These are phyloP conservation scores for Drosophila kanapiae DNA, from an alignment of 1,140 invertebrate species.

Conservation along the genomic window DNA sequence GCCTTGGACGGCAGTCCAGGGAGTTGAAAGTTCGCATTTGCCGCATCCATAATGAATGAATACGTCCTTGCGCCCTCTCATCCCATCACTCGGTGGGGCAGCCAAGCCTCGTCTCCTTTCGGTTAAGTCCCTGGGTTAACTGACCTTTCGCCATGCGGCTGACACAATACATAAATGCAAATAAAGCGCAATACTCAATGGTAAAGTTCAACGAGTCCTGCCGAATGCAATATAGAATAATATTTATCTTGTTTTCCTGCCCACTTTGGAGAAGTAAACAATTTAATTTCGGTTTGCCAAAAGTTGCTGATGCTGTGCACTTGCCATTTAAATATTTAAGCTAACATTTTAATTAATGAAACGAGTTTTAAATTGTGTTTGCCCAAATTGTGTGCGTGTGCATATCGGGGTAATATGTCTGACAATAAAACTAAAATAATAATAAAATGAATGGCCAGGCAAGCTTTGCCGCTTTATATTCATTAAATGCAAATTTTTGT, in stretches of 20 bases:
- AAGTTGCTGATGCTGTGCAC: conserved; percentile 38
- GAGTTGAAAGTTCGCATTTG: conserved; percentile 64
- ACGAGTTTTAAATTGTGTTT: conserved; percentile 38
- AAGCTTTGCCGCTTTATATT: neutral
- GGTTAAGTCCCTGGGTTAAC: conserved; percentile 64
- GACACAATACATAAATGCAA: conserved; percentile 37
- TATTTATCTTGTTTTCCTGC: conserved; percentile 29
- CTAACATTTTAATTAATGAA: conserved; percentile 53
- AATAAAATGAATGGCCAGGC: conserved; percentile 3
- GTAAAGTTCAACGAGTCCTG: conserved; percentile 12
- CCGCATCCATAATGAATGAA: conserved; percentile 72
- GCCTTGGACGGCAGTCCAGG: conserved; percentile 23
- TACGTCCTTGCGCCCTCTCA: conserved; percentile 21
- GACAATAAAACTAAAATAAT: conserved; percentile 20
- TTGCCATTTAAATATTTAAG: conserved; percentile 57
- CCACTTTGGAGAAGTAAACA: conserved; percentile 16
- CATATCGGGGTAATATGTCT: neutral
- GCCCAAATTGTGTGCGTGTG: conserved; percentile 10
- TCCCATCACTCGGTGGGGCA: conserved; percentile 11
- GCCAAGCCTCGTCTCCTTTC: conserved; percentile 39
- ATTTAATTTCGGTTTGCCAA: conserved; percentile 23
- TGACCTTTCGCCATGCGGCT: conserved; percentile 61
- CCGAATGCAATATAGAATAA: conserved; percentile 28
- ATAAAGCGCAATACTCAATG: conserved; percentile 26
- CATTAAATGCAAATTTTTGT: conserved; percentile 10